Evolutionary conservation across 2,888 invertebrate genomes (phyloP), one percentile per base, ranked within the genome.

Genomic region (Caenorhabditis afra): DNA sequence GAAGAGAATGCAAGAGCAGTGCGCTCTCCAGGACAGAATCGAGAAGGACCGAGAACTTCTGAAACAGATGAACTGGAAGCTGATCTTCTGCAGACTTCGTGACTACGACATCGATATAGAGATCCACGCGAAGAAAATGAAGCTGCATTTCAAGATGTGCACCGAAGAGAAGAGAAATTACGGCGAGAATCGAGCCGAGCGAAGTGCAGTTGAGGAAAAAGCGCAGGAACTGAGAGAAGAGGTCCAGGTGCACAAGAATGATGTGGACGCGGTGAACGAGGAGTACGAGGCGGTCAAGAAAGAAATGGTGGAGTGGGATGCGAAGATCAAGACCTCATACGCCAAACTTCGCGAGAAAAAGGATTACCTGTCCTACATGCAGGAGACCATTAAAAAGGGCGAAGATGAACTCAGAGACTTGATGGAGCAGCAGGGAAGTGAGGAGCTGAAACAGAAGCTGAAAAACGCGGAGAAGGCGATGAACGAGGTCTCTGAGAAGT

Each of bases 1-100:
- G 57, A 73, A 71, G 49, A 47, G 59, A 52, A 76, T 76, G 76
- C 62, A 64, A 35, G 68, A 68, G 20, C 57, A 66, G 44, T 14
- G 55, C 11, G 57, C 50, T 18, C 23, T 58, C 7, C 58, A 74
- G 22, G 49, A 39, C 3, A 47, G 57, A 20, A 3, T 74, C 37
- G 47, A 59, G 16, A 16, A 37, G n/a, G 70, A 73, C 22, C 12
- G 22, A 10, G 44, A 10, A 2, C 37, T 47, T 1, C 4, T 64
- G 8, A 16, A 7, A 4, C 14, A 10, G 7, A 64, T 35, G 29
- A 14, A 44, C 8, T 79, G 79, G 79, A 75, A 70, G 59, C 44
- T 79, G 1, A 1, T 75, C 4, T 79, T 79, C 55, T 64, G 65
- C 11, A 14, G 14, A 20, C 22, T 75, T 44, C 75, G 79, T 1